Base-by-base conservation (phyloP, 2,888 invertebrate species). In the Mythimna pallens region DNA sequence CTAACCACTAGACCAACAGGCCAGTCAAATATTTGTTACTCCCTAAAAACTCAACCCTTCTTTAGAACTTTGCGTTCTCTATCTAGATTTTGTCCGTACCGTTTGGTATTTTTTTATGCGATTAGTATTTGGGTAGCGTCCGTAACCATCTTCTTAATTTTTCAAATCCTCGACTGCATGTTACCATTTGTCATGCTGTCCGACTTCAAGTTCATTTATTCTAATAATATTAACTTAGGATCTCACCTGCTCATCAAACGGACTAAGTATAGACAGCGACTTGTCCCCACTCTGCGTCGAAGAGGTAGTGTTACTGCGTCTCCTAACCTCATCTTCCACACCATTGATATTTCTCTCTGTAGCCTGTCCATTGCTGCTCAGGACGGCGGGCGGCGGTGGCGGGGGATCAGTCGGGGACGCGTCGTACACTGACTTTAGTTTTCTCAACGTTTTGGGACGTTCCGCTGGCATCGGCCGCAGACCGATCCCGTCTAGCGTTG, bases 161-260 rank as follows among this genome's bases (percentile, higher is more conserved):
- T 12, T 12, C 12, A 43, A 43, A 12, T 43, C 4, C 43, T 43
- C 12, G 12, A 43, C 12, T 12, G 12, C 43, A 12, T 43, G 43
- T 43, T 8, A 12, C 10, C 12, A 43, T 3, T 30, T 30, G 3
- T 43, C 12, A 43, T 10, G 3, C 12, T 43, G 40, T 40, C 10
- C 8, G 14, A 43, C 7, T 50, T 20, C 7, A n/a, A 50, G 14
- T n/a, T 50, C 2, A n/a, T 8, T 50, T 50, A n/a, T 4, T n/a
- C 0, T 40, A 40, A 22, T 40, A 61, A 36, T 10, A n/a, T n/a
- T n/a, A 59, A 25, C 14, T 50, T 25, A 20, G 2, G 5, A 40
- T 47, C 87, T 86, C 82, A 96, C 96, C 95, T 96, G 96, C 92
- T 99, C 99, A 96, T 99, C 98, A 93, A 99, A 99, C 4, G 99